A percentile compares a stretch with the other conserved stretches of the same genome.
phyloP scores from a whole-genome alignment of 2,113 vertebrate genomes.

The Chloropsis cyanopogon region DNA sequence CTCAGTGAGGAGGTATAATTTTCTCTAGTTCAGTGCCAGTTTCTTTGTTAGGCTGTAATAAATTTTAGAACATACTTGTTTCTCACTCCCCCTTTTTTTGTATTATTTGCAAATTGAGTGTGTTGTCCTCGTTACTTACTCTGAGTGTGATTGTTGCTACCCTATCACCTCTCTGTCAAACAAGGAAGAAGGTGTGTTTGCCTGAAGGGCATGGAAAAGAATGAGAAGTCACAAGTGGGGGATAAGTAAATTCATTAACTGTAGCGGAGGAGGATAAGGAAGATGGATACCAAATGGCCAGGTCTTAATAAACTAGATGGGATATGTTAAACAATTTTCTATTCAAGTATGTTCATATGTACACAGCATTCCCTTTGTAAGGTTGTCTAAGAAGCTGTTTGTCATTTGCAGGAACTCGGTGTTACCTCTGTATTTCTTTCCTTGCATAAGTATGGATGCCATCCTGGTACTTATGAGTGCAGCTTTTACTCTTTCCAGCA shows the following conservation, averaged over 20 bases:
- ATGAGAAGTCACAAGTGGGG: neutral
- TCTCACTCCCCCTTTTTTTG: accelerated
- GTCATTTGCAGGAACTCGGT: neutral
- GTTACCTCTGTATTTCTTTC: neutral
- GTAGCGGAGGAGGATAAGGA: neutral
- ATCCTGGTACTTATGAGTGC: neutral
- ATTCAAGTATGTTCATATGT: accelerated
- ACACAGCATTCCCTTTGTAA: accelerated
- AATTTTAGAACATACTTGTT: neutral
- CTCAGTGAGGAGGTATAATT: neutral
- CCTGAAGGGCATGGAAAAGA: neutral
- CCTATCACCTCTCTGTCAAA: neutral
- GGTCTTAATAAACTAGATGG: neutral
- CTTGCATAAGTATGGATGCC: neutral
- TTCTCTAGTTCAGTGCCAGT: neutral
- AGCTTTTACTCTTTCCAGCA: neutral
- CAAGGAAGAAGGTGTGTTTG: neutral
- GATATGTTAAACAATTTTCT: neutral
- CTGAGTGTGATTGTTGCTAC: neutral
- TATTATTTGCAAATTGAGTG: neutral
- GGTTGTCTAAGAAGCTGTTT: neutral
- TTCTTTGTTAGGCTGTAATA: neutral
- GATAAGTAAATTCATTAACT: neutral
- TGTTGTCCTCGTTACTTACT: neutral
- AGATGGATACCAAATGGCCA: neutral